Percentiles rank a stretch among this genome's conserved stretches.
These are phyloP conservation scores for Myotis brandtii DNA, from an alignment of 2,113 vertebrate genomes.

Conservation along the genomic window DNA sequence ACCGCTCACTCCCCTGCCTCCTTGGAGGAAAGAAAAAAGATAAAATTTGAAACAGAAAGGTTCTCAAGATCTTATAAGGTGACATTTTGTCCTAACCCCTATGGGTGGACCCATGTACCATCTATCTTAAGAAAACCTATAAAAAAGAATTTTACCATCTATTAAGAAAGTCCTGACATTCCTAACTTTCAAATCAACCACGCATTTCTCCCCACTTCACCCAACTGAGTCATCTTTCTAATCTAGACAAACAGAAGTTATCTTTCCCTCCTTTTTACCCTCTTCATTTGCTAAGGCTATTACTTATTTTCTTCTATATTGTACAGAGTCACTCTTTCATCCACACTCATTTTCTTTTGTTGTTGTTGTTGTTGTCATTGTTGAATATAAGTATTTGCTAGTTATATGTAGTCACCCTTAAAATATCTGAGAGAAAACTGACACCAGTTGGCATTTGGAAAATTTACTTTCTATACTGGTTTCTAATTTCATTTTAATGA, in stretches of 20 bases:
- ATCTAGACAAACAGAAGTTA: neutral
- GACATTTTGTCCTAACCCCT: neutral
- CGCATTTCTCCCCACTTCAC: fast-evolving
- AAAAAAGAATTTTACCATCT: neutral
- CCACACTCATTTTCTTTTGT: neutral
- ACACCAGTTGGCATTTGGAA: neutral
- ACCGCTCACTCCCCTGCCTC: neutral
- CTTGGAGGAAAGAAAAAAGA: neutral
- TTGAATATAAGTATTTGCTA: neutral
- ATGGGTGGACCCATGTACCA: neutral
- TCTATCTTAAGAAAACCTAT: neutral
- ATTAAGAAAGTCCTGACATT: neutral
- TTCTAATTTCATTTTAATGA: neutral
- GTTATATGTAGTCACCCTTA: neutral
- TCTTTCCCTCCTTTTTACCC: neutral
- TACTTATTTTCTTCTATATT: neutral
- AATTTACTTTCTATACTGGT: neutral
- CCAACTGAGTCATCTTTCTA: neutral
- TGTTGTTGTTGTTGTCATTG: neutral
- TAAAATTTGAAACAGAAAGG: neutral
- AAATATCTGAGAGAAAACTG: neutral
- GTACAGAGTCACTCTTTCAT: neutral
- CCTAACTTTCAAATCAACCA: neutral
- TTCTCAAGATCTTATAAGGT: neutral
- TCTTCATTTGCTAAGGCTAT: neutral